Evolutionary conservation across 2,888 invertebrate species (phyloP), one percentile per base, ranked within the genome.

Genomic region (Drosophila recens): DNA sequence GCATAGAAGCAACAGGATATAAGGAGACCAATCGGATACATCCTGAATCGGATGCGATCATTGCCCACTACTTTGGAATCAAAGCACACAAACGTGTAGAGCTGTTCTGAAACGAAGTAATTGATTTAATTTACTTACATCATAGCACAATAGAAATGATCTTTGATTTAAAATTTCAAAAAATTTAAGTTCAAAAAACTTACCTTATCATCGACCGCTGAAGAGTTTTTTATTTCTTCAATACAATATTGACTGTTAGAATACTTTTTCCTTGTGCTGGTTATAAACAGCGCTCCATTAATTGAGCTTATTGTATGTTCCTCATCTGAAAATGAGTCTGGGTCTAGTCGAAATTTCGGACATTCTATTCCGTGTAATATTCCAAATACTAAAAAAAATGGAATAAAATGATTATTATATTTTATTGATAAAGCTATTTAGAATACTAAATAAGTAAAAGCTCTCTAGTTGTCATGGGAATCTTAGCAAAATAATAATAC

Each of bases 1-100:
- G 94, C 91, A 75, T 96, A 93, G 86, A 96, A 96, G 10, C 94
- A 92, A 75, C 95, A 94, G n/a, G 96, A 96, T 69, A 95, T 94
- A 48, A 94, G 91, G 69, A 94, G 93, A 23, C 94, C 92, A 71
- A 92, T 75, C 2, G 92, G 90, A 73, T 92, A 92, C 74, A 92
- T 65, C 61, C 80, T 90, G 58, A 91, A 92, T 6, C 91, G 90
- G 54, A 92, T 86, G 42, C 79, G 76, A 72, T 92, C 91, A 59
- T 85, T 91, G n/a, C 89, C 87, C 33, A 91, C 76, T 36, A 91
- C 90, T 72, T 89, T 91, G 1, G 79, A 68, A 70, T 91, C 91
- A 75, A 92, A 92, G 72, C 92, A 92, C 27, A 92, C 70, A 76
- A 92, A 92, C 62, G 92, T 90, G 75, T 85, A 86, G 65, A 91